Percentiles rank a stretch among this genome's conserved stretches.
phyloP scores from a whole-genome alignment of 1,140 invertebrate species.

The Amyelois transitella region DNA sequence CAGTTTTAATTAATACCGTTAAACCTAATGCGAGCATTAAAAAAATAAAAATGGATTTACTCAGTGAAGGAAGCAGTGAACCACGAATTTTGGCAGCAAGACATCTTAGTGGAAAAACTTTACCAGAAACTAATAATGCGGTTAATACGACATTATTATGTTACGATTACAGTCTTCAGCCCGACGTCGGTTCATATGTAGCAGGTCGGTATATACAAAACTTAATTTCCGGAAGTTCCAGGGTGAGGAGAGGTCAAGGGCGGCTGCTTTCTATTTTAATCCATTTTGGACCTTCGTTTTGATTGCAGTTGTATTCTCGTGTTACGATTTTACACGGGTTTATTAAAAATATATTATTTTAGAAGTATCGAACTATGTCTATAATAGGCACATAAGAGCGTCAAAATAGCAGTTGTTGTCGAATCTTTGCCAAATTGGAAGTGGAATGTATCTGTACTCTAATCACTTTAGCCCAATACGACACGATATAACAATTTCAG shows the following conservation, averaged over 20 bases:
- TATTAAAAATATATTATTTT: no score
- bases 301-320: no score
- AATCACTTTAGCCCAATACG: no score
- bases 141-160: conserved; percentile 54
- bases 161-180: conserved; percentile 45
- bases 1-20: not conserved
- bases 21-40: conserved; percentile 6
- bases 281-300: not conserved
- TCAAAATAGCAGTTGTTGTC: no score
- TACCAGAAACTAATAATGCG: conserved; percentile 36
- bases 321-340: no score
- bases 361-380: no score
- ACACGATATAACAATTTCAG: no score
- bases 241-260: conserved; percentile 9
- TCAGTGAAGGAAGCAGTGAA: conserved; percentile 39
- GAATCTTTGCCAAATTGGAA: no score
- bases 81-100: conserved; percentile 36
- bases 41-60: conserved; percentile 41
- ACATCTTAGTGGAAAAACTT: conserved; percentile 41
- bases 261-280: conserved; percentile 5
- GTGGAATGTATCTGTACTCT: no score
- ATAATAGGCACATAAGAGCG: no score
- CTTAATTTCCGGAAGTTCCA: conserved; percentile 2
- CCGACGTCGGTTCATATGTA: conserved; percentile 51
- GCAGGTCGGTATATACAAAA: conserved; percentile 33